Base-by-base conservation (phyloP, 2,113 vertebrate species). In the Protomyctophum bolini region DNA sequence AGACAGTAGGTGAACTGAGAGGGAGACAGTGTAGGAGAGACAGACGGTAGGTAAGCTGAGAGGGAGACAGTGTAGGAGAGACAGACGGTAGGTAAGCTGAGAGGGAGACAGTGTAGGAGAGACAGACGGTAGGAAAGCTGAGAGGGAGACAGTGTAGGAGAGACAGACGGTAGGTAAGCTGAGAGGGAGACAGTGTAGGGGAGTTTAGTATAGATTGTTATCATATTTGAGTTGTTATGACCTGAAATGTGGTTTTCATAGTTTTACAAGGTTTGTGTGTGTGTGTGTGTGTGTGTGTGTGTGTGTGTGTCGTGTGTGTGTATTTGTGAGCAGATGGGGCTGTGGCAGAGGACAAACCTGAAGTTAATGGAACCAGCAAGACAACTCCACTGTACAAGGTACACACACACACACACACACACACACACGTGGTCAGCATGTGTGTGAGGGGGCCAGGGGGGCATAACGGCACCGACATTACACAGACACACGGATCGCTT, bases 281-380 rank as follows among this genome's bases (percentile, higher is more conserved):
- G 33, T 41, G 33, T 41, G 33, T 41, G 33, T 41, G 33, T 41
- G 33, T 41, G 33, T 41, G 33, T 41, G 33, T 41, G 33, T 41
- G 33, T 41, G 33, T 41, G 33, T 41, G 33, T 41, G 33, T 57
- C 8, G 33, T 61, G 59, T 46, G 59, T 62, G 59, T 12, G 45
- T 62, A 45, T 62, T 45, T 75, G 49, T 21, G 10, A 54, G 65
- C 83, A 91, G 90, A 90, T 70, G 67, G 84, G 58, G 82, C 80
- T 70, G 77, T n/a, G 72, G 74, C 80, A 66, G 86, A 87, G 51
- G 87, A 88, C 45, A 86, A 83, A 81, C 76, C 83, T 54, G 89
- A 89, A 63, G 63, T 91, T 84, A 91, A 91, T 83, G 90, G 73
- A 91, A 87, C 86, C 89, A 88, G 86, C 86, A 90, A 84, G 89